A percentile compares a stretch with the other conserved stretches of the same genome.
Conservation (phyloP, 1,140 invertebrate genomes). For the Drosophila nannoptera region DNA sequence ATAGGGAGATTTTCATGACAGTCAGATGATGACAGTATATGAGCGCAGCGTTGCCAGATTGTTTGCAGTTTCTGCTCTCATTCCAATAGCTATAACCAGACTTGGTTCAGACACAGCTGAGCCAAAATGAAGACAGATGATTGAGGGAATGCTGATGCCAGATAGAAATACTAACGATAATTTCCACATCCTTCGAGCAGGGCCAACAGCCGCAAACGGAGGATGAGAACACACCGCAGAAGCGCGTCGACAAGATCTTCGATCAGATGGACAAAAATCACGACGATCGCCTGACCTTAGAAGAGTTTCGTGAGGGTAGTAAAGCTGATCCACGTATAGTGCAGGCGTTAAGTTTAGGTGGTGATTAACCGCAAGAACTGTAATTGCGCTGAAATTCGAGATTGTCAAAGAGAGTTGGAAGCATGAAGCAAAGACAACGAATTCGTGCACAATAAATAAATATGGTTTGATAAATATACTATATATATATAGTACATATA, state of each 20-base stretch:
- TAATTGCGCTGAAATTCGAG: slow-evolving; percentile 33
- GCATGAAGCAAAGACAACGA: slow-evolving; percentile 52
- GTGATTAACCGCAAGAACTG: slow-evolving; percentile 81
- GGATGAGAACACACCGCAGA: slow-evolving; percentile 96
- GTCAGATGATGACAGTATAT: too few relatives aligned
- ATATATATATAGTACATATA: neutral
- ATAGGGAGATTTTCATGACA: too few relatives aligned
- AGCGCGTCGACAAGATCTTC: slow-evolving; percentile 97
- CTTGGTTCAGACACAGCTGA: too few relatives aligned
- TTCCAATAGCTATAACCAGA: too few relatives aligned
- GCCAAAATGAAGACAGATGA: too few relatives aligned
- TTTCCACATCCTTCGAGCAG: slow-evolving; percentile 79
- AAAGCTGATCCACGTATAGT: slow-evolving; percentile 99
- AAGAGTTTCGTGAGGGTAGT: slow-evolving; percentile 85
- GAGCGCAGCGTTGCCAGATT: too few relatives aligned
- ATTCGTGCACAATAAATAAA: slow-evolving; percentile 80
- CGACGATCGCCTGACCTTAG: slow-evolving; percentile 83
- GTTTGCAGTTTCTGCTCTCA: slow-evolving; percentile 17
- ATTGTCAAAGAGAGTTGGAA: slow-evolving; percentile 31
- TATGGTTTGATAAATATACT: slow-evolving; percentile 28
- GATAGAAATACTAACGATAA: neutral
- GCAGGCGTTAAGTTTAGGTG: slow-evolving; percentile 92
- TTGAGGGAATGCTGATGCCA: too few relatives aligned
- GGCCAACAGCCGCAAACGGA: slow-evolving; percentile 93
- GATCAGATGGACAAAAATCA: slow-evolving; percentile 99